Base-by-base conservation (phyloP, 2,797 vertebrate species). In the Borostomias antarcticus region DNA sequence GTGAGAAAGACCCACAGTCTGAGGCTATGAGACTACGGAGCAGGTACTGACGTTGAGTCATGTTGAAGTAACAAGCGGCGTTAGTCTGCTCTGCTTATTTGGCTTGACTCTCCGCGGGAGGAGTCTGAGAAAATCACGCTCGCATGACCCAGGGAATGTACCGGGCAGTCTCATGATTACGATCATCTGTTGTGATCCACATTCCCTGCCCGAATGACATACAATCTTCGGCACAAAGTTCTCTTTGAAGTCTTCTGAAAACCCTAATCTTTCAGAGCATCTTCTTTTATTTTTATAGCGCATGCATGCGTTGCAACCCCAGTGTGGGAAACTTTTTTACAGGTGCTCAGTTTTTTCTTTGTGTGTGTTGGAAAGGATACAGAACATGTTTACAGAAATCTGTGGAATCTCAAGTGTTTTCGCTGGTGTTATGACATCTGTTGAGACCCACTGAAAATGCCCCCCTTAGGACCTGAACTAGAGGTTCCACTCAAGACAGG, bases 181-280 rank as follows among this genome's bases (percentile, higher is more conserved):
- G 25, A 28, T 70, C 32, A 53, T 48, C 52, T 26, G 29, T 37
- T 45, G 61, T 28, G n/a, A 32, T 32, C 17, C 25, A 15, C 47
- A 62, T 66, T 67, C 30, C 58, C 75, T 26, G 47, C 48, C 35
- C 11, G 53, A 76, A 74, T 71, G 21, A 66, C 62, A 69, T 35
- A 62, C 65, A 57, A 6, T 33, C 50, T 43, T 43, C 48, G 45
- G 23, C 35, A 25, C 30, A 19, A 6, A 21, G 43, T 64, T 21
- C 29, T 50, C 62, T 83, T 81, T 81, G 68, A 81, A 75, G 72
- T 76, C 13, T 64, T 70, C 54, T 45, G 64, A 70, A 66, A 75
- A 74, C 66, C 67, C 21, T 69, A 47, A 69, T 73, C 54, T 65
- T 43, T 64, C 15, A 15, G 37, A 2, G 19, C 19, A 56, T 43